Conservation (phyloP, 2,888 invertebrate species). For the Andrena fulva region DNA sequence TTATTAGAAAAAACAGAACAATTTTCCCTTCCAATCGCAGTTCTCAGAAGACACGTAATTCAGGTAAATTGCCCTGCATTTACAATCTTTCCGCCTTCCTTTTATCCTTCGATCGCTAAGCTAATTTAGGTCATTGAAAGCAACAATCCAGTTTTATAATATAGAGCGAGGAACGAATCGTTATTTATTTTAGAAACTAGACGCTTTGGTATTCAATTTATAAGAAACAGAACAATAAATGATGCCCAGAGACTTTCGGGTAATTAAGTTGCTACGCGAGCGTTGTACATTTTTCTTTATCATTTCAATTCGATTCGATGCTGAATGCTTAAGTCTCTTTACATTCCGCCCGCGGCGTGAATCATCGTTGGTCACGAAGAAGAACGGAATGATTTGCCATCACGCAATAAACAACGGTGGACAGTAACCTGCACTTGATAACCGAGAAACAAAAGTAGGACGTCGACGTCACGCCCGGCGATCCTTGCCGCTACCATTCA, state of each 20-base stretch:
- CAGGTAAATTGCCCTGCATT: too few relatives aligned
- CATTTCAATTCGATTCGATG: neutral
- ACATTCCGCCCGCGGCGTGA: neutral
- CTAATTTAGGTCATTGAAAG: too few relatives aligned
- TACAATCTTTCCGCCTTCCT: too few relatives aligned
- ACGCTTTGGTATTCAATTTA: too few relatives aligned
- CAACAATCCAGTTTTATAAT: too few relatives aligned
- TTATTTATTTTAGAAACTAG: too few relatives aligned
- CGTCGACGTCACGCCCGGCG: conserved; percentile 64
- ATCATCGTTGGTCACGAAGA: conserved; percentile 2
- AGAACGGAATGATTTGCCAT: conserved; percentile 22
- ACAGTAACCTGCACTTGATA: conserved; percentile 43
- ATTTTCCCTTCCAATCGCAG: neutral
- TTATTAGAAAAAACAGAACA: neutral
- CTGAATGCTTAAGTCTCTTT: neutral
- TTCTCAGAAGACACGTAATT: too few relatives aligned
- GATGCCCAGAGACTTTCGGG: too few relatives aligned
- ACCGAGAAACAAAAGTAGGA: conserved; percentile 63
- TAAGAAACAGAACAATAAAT: too few relatives aligned
- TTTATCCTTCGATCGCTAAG: too few relatives aligned
- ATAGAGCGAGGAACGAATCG: too few relatives aligned
- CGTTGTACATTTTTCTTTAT: neutral
- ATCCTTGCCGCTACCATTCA: conserved; percentile 35
- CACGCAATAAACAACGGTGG: conserved; percentile 28
- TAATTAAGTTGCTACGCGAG: too few relatives aligned